Base-by-base conservation (phyloP, 2,888 invertebrate genomes). In the Altica lythri region DNA sequence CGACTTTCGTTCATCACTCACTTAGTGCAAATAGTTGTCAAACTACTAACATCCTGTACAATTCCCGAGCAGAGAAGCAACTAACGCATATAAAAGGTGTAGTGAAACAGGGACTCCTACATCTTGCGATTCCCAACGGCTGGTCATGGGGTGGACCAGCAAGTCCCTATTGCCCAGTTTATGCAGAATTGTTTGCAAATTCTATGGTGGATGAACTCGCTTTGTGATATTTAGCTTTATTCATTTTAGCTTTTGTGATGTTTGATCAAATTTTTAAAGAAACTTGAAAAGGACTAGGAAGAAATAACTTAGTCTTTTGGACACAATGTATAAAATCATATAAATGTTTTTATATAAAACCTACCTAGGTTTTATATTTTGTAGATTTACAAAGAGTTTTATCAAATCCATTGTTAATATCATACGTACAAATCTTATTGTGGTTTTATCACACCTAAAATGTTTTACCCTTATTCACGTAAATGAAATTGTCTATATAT, bases 131-230 rank as follows among this genome's bases (percentile, higher is more conserved):
- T 60, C 91, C 91, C 0, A 80, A 86, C n/a, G 89, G 89, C 2
- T 91, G 90, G 90, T 83, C 82, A 12, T 90, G 89, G 90, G 90
- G 90, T 8, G 92, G 91, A 0, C 81, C 86, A 0, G 88, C 85
- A 1, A 89, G 89, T 17, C 83, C 84, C 27, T 85, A 83, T 73
- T 88, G 86, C 66, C 92, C 91, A 1, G 77, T 90, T 1, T 91
- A 88, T 87, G 83, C 83, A n/a, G 90, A 90, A 73, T 75, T 86
- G 49, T 81, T 77, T 62, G 61, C 71, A n/a, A 64, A 60, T 61
- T 63, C 65, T 48, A 65, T 65, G 46, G 48, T 53, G 17, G 67
- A 68, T 54, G 67, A 22, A 14, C 17, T 67, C 34, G 63, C 68
- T 57, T 70, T 73, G 72, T 73, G 73, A 73, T 72, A 68, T 69